Conservation (phyloP, 1,140 invertebrate genomes). For the Coenobita brevimanus region DNA sequence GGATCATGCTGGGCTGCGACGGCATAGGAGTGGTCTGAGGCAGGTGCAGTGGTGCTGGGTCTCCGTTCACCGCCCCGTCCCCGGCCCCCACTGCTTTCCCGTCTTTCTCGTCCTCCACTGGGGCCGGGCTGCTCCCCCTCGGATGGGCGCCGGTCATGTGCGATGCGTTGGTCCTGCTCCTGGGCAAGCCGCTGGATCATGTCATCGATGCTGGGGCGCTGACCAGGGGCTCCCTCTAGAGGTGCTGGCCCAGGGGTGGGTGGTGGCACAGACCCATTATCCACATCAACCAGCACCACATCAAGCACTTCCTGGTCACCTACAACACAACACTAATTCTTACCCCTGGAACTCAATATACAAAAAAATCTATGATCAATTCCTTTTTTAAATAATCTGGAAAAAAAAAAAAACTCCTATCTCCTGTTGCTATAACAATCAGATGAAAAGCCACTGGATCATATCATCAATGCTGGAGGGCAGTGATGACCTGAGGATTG, state of each 20-base stretch:
- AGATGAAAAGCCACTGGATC: too few species aligned
- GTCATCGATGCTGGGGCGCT: conserved; percentile 82
- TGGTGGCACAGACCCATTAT: conserved; percentile 24
- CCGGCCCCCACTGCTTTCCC: conserved; percentile 15
- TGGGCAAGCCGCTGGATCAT: conserved; percentile 82
- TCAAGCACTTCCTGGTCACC: conserved; percentile 81
- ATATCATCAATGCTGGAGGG: too few species aligned
- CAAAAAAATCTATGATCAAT: too few species aligned
- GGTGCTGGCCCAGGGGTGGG: conserved; percentile 6
- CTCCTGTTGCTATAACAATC: too few species aligned
- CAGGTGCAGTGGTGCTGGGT: conserved; percentile 30
- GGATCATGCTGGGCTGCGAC: conserved; percentile 58
- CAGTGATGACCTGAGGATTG: too few species aligned
- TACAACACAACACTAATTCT: conserved; percentile 72
- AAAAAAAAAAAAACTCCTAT: too few species aligned
- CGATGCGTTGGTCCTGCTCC: conserved; percentile 73
- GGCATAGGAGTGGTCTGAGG: conserved; percentile 66
- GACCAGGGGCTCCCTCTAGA: background rate
- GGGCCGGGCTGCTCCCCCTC: conserved; percentile 50
- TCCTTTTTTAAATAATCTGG: too few species aligned
- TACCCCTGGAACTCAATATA: too few species aligned
- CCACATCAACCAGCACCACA: conserved; percentile 38
- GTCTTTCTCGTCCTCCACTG: conserved; percentile 50
- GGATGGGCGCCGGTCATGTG: conserved; percentile 37
- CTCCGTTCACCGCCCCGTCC: conserved; percentile 39